phyloP scores from a whole-genome alignment of 2,113 vertebrate species.

The Protobothrops mucrosquamatus region DNA sequence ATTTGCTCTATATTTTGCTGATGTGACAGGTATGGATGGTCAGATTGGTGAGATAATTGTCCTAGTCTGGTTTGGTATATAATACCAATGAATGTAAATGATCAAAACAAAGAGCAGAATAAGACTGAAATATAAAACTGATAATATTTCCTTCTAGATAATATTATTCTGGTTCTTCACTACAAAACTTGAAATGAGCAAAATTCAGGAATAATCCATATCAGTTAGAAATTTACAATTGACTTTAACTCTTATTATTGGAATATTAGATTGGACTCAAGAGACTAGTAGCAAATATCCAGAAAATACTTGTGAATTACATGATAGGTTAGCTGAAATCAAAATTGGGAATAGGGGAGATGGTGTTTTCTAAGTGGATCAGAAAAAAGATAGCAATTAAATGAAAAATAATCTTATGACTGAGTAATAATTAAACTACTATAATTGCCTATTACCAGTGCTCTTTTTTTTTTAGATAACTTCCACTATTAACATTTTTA shows the following conservation, averaged over 20 bases:
- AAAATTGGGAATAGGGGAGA: background rate
- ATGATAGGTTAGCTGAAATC: background rate
- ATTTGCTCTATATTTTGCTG: background rate
- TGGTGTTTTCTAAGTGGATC: background rate
- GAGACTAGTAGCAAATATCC: background rate
- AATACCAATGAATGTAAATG: background rate
- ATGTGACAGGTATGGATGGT: background rate
- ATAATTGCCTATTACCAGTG: background rate
- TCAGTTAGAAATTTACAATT: background rate
- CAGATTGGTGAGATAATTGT: background rate
- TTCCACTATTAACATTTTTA: background rate
- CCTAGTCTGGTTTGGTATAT: background rate
- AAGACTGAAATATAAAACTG: background rate
- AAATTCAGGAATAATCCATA: background rate
- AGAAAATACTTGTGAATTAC: background rate
- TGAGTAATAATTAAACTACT: background rate
- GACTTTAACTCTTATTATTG: background rate
- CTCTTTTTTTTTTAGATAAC: background rate
- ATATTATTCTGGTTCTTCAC: background rate
- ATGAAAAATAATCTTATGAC: background rate
- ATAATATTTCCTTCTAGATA: background rate
- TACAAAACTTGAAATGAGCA: background rate
- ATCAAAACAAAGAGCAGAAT: background rate
- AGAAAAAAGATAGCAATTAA: background rate
- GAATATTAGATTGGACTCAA: background rate